Conservation (phyloP, 2,888 invertebrate genomes). For the Patella caerulea region DNA sequence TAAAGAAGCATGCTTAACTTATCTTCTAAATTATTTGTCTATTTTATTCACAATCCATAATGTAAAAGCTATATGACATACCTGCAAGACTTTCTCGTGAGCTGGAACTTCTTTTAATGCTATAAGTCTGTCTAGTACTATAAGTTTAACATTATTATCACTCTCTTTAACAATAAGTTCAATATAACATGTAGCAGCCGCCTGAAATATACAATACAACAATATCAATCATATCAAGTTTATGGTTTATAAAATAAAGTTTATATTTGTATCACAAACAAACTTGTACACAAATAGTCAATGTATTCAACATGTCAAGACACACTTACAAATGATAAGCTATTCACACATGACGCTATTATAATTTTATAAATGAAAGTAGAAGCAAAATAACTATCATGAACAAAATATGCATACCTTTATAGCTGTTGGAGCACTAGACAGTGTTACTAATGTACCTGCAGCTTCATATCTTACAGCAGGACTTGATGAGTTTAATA, state of each 20-base stretch:
- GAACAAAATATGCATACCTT: conserved; percentile 75
- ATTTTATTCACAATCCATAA: too few species aligned
- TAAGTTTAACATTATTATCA: conserved; percentile 99
- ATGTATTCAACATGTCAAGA: too few species aligned
- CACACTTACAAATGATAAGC: too few species aligned
- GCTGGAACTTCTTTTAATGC: conserved; percentile 86
- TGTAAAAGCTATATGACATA: conserved; percentile 30
- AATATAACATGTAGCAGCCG: conserved; percentile 97
- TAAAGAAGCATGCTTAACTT: too few species aligned
- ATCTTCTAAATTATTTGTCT: too few species aligned
- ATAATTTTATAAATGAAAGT: too few species aligned
- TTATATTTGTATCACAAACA: not conserved
- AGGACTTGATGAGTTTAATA: conserved; percentile 93
- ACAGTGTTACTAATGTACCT: conserved; percentile 95
- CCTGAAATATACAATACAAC: conserved; percentile 72
- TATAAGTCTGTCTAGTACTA: conserved; percentile 93
- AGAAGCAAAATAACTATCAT: too few species aligned
- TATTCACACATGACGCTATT: too few species aligned
- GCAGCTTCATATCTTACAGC: conserved; percentile 99
- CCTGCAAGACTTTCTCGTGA: conserved; percentile 85
- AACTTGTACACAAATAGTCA: not conserved
- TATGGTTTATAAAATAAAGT: not conserved
- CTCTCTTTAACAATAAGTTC: conserved; percentile 99
- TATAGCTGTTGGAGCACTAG: conserved; percentile 97
- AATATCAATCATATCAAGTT: not conserved